Percentiles rank a stretch among this genome's conserved stretches.
These are phyloP conservation scores for Eustalomyia histrio DNA, from an alignment of 2,888 invertebrate genomes.

Conservation along the genomic window DNA sequence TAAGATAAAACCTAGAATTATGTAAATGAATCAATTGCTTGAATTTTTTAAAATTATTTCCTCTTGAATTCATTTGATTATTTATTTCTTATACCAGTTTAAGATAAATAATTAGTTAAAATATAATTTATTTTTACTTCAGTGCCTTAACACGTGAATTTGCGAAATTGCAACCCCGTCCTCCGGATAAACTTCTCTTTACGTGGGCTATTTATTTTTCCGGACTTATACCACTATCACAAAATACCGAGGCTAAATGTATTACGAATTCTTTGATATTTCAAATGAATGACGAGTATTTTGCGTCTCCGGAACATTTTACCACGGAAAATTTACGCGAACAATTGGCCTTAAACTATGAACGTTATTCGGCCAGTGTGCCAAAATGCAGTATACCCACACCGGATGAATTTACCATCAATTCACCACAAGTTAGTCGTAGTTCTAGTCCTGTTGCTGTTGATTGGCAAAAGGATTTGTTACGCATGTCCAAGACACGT, in stretches of 20 bases:
- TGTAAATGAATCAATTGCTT: too few species aligned
- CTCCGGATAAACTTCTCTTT: constrained; percentile 83
- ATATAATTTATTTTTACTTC: constrained; percentile 15
- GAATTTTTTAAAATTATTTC: too few species aligned
- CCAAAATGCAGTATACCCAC: constrained; percentile 62
- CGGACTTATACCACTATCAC: constrained; percentile 84
- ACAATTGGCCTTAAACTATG: constrained; percentile 72
- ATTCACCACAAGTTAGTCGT: constrained; percentile 75
- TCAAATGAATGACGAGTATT: constrained; percentile 92
- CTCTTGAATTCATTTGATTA: too few species aligned
- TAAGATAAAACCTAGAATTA: too few species aligned
- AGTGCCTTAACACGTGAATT: constrained; percentile 67
- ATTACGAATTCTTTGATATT: constrained; percentile 85
- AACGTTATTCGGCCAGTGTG: constrained; percentile 69
- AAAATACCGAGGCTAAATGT: constrained; percentile 70
- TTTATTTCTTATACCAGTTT: too few species aligned
- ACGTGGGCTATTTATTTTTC: constrained; percentile 93
- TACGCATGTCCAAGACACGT: constrained; percentile 76
- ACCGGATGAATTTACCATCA: constrained; percentile 70
- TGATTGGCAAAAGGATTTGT: constrained; percentile 62
- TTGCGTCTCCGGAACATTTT: constrained; percentile 83
- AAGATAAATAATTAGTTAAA: too few species aligned
- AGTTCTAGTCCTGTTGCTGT: constrained; percentile 72
- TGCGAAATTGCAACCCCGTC: constrained; percentile 65
- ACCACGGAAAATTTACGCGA: constrained; percentile 71